A percentile compares a stretch with the other conserved stretches of the same genome.
Evolutionary conservation across 2,113 vertebrate genomes (phyloP).

Genomic region (Pluvianellus socialis): DNA sequence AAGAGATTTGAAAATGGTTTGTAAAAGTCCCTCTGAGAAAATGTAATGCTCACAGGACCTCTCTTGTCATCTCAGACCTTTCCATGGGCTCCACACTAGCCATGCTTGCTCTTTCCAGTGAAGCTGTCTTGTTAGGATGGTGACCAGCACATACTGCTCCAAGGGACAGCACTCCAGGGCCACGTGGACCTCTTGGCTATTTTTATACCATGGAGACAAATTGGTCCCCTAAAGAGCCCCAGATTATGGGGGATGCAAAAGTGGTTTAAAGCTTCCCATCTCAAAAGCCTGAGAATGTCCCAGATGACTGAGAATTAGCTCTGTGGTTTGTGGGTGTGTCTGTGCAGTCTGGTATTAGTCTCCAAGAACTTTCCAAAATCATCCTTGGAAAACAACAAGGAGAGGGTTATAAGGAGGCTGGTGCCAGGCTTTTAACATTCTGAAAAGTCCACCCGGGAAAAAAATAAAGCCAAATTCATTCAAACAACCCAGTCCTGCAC

Average conservation of each 20-base stretch:
- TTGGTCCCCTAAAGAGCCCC: background rate
- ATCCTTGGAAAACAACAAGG: background rate
- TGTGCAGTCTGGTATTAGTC: background rate
- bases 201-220: background rate
- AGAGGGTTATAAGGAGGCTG: background rate
- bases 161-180: rapidly evolving
- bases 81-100: background rate
- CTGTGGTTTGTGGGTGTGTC: background rate
- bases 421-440: background rate
- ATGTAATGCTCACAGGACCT: background rate
- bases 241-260: background rate
- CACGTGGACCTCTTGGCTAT: background rate
- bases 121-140: background rate
- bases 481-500: background rate
- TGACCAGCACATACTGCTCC: background rate
- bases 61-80: background rate
- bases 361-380: background rate
- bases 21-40: background rate
- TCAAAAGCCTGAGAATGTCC: background rate
- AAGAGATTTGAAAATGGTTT: background rate
- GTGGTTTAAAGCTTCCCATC: background rate
- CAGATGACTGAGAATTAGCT: background rate
- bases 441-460: background rate
- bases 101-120: background rate
- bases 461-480: background rate